Conservation (phyloP, 2,888 invertebrate species). For the Zeuzera pyrina region DNA sequence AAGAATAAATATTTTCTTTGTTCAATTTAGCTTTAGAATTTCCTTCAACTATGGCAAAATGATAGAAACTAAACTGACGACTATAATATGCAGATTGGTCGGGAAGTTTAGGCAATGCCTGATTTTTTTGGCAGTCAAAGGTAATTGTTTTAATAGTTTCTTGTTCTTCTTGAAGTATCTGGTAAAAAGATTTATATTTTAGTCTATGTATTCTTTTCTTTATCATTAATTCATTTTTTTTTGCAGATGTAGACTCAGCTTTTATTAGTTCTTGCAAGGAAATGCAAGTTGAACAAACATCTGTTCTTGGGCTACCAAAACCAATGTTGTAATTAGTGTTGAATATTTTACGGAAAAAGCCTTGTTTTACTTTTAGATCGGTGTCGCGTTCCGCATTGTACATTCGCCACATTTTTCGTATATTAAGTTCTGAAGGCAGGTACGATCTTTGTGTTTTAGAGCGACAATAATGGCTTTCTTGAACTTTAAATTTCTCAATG, state of each 20-base stretch:
- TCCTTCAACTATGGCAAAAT: constrained; percentile 19
- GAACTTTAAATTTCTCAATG: constrained; percentile 7
- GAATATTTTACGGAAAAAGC: constrained; percentile 13
- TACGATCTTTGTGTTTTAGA: constrained; percentile 8
- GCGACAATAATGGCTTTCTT: constrained; percentile 13
- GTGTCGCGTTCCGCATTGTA: constrained; percentile 4
- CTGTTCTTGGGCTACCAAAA: constrained; percentile 12
- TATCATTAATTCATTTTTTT: constrained; percentile 6
- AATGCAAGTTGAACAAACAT: constrained; percentile 13
- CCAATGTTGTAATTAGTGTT: constrained; percentile 13
- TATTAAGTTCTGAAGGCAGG: constrained; percentile 12
- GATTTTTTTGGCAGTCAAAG: constrained; percentile 28
- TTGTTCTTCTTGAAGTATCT: constrained; percentile 12
- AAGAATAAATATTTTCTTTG: constrained; percentile 17
- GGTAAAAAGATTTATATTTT: constrained; percentile 19
- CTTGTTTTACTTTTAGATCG: constrained; percentile 6
- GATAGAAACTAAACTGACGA: constrained; percentile 19
- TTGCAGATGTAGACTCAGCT: constrained; percentile 1
- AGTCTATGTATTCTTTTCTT: constrained; percentile 14
- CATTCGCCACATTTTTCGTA: constrained; percentile 11
- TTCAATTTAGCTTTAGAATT: constrained; percentile 13
- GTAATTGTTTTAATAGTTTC: constrained; percentile 15
- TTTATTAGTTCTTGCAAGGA: constrained; percentile 5
- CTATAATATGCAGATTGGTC: constrained; percentile 22
- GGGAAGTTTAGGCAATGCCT: constrained; percentile 19